These are phyloP conservation scores for Ardeotis arabs DNA, from an alignment of 2,113 vertebrate genomes.

Conservation along the genomic window DNA sequence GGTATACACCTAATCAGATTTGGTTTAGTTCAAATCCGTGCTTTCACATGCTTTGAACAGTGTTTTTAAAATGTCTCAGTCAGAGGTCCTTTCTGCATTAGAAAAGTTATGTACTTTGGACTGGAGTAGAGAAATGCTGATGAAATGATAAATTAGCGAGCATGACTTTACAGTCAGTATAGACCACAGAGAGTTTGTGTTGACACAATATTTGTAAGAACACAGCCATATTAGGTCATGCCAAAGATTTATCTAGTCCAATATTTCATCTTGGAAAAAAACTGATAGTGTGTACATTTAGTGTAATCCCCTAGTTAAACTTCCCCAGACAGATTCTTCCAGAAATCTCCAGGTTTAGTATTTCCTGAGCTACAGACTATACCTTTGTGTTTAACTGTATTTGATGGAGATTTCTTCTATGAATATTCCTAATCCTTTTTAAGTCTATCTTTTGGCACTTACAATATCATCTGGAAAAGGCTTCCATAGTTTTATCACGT, in stretches of 20 bases:
- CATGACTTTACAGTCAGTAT: neutral
- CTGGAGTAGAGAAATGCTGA: neutral
- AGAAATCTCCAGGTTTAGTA: neutral
- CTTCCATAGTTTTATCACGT: neutral
- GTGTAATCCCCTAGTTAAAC: neutral
- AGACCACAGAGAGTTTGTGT: neutral
- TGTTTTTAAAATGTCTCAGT: neutral
- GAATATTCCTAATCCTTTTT: neutral
- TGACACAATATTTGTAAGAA: neutral
- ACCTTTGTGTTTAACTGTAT: neutral
- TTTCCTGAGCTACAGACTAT: neutral
- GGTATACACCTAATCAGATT: neutral
- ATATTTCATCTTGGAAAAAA: neutral
- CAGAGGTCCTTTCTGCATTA: neutral
- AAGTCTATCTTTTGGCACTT: neutral
- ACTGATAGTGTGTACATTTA: rapidly evolving
- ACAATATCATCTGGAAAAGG: neutral
- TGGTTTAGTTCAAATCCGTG: neutral
- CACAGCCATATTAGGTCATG: neutral
- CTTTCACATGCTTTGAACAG: neutral
- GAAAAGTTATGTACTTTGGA: neutral
- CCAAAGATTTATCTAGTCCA: neutral
- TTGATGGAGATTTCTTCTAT: neutral
- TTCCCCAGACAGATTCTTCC: neutral
- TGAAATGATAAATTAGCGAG: neutral